Conservation (phyloP, 2,888 invertebrate species). For the Pilophorus perplexus region DNA sequence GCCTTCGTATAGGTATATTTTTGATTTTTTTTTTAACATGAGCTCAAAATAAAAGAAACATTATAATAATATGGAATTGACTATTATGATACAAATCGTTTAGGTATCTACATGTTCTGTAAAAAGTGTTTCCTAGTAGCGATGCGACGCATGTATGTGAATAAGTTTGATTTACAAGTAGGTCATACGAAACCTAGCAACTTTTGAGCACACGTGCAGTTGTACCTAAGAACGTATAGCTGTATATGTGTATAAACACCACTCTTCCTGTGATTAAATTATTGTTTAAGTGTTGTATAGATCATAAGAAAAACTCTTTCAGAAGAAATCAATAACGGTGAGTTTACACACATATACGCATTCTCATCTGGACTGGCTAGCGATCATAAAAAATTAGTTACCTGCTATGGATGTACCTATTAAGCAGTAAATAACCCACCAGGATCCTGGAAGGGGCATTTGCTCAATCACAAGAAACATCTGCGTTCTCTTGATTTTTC, state of each 20-base stretch:
- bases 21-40: slow-evolving; percentile 16
- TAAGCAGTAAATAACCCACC: too few relatives aligned
- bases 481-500: too few relatives aligned
- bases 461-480: too few relatives aligned
- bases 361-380: slow-evolving; percentile 2
- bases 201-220: too few relatives aligned
- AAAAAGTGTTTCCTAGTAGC: slow-evolving; percentile 4
- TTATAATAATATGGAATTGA: slow-evolving; percentile 25
- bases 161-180: too few relatives aligned
- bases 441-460: too few relatives aligned
- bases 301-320: not conserved
- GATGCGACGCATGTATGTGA: too few relatives aligned
- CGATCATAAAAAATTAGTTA: too few relatives aligned
- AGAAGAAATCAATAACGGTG: not conserved
- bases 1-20: slow-evolving; percentile 10
- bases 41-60: slow-evolving; percentile 19
- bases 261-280: not conserved
- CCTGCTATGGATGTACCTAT: too few relatives aligned
- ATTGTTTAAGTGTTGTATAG: not conserved
- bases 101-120: slow-evolving; percentile 1
- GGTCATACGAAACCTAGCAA: too few relatives aligned
- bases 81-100: slow-evolving; percentile 11
- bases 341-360: not conserved
- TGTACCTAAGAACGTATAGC: too few relatives aligned
- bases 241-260: slow-evolving; percentile 3